These are phyloP conservation scores for Xiphorhynchus erythropygius DNA, from an alignment of 2,797 vertebrate genomes.

Conservation along the genomic window DNA sequence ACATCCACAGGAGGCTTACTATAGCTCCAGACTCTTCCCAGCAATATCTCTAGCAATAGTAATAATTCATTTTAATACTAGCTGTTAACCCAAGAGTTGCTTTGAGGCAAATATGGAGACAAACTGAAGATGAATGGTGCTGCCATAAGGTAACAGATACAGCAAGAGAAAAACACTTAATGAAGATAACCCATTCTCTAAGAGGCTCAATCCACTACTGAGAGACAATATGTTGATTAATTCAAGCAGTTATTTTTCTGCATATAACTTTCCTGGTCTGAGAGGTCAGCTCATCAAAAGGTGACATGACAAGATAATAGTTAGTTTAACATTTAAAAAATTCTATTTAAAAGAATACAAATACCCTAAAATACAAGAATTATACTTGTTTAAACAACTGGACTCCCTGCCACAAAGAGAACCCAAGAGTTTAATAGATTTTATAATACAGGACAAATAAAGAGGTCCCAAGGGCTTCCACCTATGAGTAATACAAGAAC, in stretches of 20 bases:
- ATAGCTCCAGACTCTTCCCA: background rate
- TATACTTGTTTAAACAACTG: constrained; percentile 1
- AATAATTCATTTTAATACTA: constrained; percentile 23
- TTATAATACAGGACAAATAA: background rate
- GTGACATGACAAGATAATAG: background rate
- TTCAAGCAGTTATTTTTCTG: background rate
- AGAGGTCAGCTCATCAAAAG: background rate
- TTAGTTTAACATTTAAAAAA: background rate
- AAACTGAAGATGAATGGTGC: background rate
- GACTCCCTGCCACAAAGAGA: background rate
- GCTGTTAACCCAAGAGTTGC: constrained; percentile 8
- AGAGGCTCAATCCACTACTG: background rate
- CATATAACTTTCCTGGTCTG: background rate
- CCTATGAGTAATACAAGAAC: constrained; percentile 14
- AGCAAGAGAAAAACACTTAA: constrained; percentile 2
- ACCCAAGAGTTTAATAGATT: background rate
- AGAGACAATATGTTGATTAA: background rate
- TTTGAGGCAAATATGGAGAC: background rate
- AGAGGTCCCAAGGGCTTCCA: background rate
- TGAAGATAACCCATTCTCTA: background rate
- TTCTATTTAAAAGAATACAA: background rate
- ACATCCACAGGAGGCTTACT: background rate
- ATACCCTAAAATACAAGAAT: background rate
- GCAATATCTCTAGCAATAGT: background rate
- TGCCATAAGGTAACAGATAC: background rate